Base-by-base conservation (phyloP, 2,797 vertebrate genomes). In the Stomatorhinus walkeri region DNA sequence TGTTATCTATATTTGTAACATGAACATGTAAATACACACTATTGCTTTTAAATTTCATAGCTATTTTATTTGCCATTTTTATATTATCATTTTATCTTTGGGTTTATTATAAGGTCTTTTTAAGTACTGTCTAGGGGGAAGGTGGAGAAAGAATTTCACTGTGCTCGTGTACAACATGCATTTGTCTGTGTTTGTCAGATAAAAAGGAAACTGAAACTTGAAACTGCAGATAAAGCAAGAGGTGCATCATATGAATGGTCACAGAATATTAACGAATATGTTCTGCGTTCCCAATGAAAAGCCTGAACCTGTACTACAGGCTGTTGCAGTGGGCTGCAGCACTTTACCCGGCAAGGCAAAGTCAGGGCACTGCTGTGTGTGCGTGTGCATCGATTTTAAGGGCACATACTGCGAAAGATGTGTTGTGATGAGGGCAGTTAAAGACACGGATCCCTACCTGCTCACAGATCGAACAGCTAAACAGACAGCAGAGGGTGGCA, bases 341-440 rank as follows among this genome's bases (percentile, higher is more conserved):
- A 85, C 90, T 91, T 92, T 89, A 87, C 91, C 32, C 0, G 89
- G 46, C 48, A 81, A 52, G 92, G 92, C 93, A 91, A 92, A 68
- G 93, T 92, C 92, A 92, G 91, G 91, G 90, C 89, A 90, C 91
- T 90, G 90, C 92, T 92, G 90, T 92, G 90, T 90, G 88, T 46
- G 56, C 48, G 51, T 92, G 64, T 36, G 64, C 12, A 94, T 95
- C 89, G 92, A 94, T 94, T 93, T 93, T 88, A 79, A 83, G 89
- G 68, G 91, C 87, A 90, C 46, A 81, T 51, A 48, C 7, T 89
- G 90, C 90, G 48, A 89, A 84, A 6, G 90, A 91, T 92, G 90
- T 92, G 92, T 90, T 89, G 91, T 84, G 36, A 90, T 90, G 91
- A 94, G 94, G 92, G 88, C 92, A 91, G 89, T 91, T 89, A 92